Evolutionary conservation across 1,140 invertebrate genomes (phyloP).

Genomic region (Megathymus violae): DNA sequence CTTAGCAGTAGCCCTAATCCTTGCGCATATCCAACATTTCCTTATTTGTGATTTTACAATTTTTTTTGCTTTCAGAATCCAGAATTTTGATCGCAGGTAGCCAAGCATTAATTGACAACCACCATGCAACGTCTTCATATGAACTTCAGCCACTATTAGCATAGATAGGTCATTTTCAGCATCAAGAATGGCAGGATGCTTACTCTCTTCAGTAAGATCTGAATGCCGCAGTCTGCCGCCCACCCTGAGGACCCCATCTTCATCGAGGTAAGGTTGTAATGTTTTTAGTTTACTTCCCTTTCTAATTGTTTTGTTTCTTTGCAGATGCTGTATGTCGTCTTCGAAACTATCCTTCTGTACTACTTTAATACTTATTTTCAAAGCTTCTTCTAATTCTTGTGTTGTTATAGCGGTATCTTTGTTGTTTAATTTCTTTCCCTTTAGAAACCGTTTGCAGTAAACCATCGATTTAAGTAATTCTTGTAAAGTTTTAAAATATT

Average conservation of each 20-base stretch:
- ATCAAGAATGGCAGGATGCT: background rate
- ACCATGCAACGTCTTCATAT: background rate
- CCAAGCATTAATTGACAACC: background rate
- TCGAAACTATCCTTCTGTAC: constrained; percentile 15
- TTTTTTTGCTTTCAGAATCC: constrained; percentile 1
- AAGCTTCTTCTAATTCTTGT: constrained; percentile 36
- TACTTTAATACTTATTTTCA: constrained; percentile 17
- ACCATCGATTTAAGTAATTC: constrained; percentile 26
- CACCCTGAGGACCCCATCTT: constrained; percentile 5
- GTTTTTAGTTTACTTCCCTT: constrained; percentile 17
- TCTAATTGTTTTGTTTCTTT: constrained; percentile 40
- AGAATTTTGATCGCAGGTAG: background rate
- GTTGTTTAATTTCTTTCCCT: background rate
- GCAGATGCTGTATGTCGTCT: constrained; percentile 24
- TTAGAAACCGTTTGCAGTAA: constrained; percentile 34
- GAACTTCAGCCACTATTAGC: background rate
- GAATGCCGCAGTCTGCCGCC: constrained; percentile 16
- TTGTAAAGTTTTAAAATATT: constrained; percentile 25
- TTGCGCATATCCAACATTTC: no score
- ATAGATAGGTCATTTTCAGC: background rate
- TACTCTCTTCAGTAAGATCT: background rate
- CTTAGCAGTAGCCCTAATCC: no score
- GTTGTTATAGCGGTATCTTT: constrained; percentile 11
- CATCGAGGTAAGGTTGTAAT: constrained; percentile 27
- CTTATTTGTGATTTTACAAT: no score